Evolutionary conservation across 2,113 vertebrate genomes (phyloP).

Genomic region (Grallaria varia): DNA sequence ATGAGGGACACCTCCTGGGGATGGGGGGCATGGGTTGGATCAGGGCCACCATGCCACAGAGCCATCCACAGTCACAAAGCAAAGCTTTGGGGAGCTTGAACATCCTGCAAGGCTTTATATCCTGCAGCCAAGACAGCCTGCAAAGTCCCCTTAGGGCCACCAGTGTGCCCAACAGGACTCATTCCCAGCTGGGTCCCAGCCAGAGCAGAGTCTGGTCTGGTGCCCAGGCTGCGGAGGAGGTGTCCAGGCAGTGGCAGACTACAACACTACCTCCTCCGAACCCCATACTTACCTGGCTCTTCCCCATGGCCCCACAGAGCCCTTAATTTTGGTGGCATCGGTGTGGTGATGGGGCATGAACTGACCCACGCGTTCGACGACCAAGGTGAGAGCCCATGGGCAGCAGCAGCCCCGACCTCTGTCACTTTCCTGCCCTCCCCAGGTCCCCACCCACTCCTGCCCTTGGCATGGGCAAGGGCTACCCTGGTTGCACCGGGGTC

Average conservation of each 20-base stretch:
- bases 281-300: neutral
- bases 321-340: conserved; percentile 95
- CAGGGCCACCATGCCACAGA: neutral
- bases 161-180: neutral
- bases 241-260: neutral
- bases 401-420: fast-evolving
- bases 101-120: neutral
- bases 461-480: neutral
- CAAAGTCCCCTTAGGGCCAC: neutral
- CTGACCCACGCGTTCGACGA: conserved; percentile 97
- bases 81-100: neutral
- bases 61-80: neutral
- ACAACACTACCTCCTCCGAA: neutral
- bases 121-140: neutral
- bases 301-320: conserved; percentile 72
- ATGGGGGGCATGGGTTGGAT: fast-evolving
- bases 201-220: neutral
- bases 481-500: neutral
- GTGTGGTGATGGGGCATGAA: conserved; percentile 98
- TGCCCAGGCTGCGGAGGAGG: neutral
- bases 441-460: neutral
- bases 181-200: neutral
- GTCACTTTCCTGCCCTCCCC: neutral
- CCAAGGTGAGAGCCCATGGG: conserved; percentile 81
- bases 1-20: neutral